Conservation (phyloP, 2,113 vertebrate genomes). For the Actenoides hombroni region DNA sequence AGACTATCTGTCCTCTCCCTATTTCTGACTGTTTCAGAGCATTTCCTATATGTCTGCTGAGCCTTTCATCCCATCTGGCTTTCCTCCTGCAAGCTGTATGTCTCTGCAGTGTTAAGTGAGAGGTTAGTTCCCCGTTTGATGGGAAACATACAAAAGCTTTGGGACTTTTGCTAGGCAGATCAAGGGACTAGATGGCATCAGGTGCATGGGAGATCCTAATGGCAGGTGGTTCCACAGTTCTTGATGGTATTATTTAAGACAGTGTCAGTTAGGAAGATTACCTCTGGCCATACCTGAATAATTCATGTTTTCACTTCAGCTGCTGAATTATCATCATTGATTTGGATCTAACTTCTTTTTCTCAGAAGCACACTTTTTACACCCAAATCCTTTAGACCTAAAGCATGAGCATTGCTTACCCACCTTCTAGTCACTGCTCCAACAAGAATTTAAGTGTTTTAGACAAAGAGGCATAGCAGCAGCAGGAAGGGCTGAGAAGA, state of each 20-base stretch:
- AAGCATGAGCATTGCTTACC: neutral
- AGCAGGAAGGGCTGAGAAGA: neutral
- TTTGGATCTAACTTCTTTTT: neutral
- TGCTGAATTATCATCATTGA: neutral
- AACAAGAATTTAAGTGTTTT: neutral
- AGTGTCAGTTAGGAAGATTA: neutral
- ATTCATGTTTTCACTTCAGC: neutral
- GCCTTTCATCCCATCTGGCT: neutral
- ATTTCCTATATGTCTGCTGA: neutral
- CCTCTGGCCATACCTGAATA: neutral
- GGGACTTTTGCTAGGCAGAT: neutral
- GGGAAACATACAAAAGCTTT: neutral
- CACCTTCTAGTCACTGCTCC: neutral
- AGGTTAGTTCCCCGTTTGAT: neutral
- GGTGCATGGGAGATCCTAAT: neutral
- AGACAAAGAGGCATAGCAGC: neutral
- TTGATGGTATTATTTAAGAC: neutral
- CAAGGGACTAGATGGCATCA: neutral
- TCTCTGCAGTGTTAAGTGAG: neutral
- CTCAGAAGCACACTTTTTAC: neutral
- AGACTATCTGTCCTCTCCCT: neutral
- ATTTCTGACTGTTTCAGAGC: neutral
- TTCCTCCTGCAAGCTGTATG: neutral
- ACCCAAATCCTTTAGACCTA: neutral
- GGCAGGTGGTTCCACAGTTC: neutral